Evolutionary conservation across 2,113 vertebrate species (phyloP).

Genomic region (Jacana jacana): DNA sequence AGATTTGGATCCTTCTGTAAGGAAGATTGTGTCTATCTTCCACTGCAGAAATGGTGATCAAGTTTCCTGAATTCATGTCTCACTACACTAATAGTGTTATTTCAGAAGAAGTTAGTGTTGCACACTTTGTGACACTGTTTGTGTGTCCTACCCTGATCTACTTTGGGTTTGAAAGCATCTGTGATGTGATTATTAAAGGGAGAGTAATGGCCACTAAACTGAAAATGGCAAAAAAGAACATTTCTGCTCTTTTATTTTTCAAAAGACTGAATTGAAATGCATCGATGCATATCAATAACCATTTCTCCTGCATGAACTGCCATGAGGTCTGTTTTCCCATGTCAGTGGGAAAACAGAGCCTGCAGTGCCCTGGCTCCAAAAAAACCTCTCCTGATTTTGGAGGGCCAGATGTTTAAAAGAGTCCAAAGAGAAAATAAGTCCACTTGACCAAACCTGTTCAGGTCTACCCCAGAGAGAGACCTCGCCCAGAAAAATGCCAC

Average conservation of each 20-base stretch:
- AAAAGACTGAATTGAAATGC: background rate
- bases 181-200: background rate
- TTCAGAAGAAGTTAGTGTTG: background rate
- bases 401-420: background rate
- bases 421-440: background rate
- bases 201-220: background rate
- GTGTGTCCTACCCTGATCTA: no score
- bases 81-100: background rate
- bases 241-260: background rate
- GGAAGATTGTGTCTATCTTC: background rate
- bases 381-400: background rate
- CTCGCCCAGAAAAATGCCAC: background rate
- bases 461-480: background rate
- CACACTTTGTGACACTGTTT: rapidly evolving
- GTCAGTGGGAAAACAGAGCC: background rate
- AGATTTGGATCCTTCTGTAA: background rate
- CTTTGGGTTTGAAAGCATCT: background rate
- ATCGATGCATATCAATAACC: background rate
- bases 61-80: background rate
- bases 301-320: background rate
- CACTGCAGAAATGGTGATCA: background rate
- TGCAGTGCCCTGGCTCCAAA: background rate
- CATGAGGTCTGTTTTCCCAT: background rate
- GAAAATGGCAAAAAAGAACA: background rate
- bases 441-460: background rate